Base-by-base conservation (phyloP, 2,888 invertebrate species). In the Nasonia oneida region DNA sequence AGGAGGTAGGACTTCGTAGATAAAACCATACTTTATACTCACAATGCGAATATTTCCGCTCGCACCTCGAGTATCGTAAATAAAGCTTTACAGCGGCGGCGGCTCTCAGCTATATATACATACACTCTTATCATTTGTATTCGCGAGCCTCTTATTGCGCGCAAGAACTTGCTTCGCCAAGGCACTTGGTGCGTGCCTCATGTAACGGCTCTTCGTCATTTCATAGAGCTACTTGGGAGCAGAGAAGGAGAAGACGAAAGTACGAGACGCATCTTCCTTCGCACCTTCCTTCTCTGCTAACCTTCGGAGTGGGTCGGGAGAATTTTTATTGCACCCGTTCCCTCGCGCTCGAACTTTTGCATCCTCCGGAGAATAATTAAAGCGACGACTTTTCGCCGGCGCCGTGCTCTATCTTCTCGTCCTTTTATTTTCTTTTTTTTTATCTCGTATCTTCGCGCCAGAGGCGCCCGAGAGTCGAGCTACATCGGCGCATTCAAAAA, bases 171-270 rank as follows among this genome's bases (percentile, higher is more conserved):
- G 71, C 71, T 29, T 50, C 47, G 81, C 70, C 64, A 57, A 67
- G 37, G 64, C 67, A 47, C 82, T 78, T 74, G 57, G 71, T 61
- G n/a, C 50, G 47, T 57, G 73, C 71, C 18, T n/a, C 80, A 73
- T 86, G 81, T 86, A 84, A 78, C 73, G 81, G 84, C 84, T 67
- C 84, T 86, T 70, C 83, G 83, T 86, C 86, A 86, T 86, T 84
- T 84, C 78, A 81, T 84, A 86, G 84, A 86, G 81, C 81, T 84
- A 23, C 23, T 71, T 14, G 50, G 1, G 12, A n/a, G n/a, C 0
- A 57, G 53, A 61, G 75, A 42, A 42, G 29, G 18, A 37, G 23
- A 67, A 29, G 79, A 2, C 23, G 39, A 71, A 79, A 73, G 61
- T 73, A 57, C 61, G 4, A 33, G 29, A 37, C 47, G 53, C 57